Conservation (phyloP, 2,888 invertebrate genomes). For the Amphiduros pacificus region DNA sequence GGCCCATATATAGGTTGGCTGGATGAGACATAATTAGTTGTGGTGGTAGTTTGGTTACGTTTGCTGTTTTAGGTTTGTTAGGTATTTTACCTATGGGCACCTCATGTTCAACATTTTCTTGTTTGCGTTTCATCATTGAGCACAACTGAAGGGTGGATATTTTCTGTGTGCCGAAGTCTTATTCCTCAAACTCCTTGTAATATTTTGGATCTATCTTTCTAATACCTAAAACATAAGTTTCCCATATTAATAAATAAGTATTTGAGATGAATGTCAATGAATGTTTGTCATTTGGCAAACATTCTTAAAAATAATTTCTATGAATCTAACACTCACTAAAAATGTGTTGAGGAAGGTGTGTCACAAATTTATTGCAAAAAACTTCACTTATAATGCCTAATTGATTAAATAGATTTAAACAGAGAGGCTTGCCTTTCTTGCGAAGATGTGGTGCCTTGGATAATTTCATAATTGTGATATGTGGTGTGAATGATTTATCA, state of each 20-base stretch:
- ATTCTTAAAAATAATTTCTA: too few species aligned
- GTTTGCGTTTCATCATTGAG: constrained; percentile 20
- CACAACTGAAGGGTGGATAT: constrained; percentile 22
- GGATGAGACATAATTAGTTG: too few species aligned
- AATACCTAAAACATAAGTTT: too few species aligned
- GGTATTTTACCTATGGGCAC: constrained; percentile 16
- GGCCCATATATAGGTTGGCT: too few species aligned
- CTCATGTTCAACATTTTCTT: constrained; percentile 20
- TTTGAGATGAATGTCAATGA: too few species aligned
- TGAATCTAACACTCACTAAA: too few species aligned
- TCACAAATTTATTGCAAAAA: neutral
- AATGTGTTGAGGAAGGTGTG: too few species aligned
- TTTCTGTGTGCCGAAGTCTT: constrained; percentile 15
- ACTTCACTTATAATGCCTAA: neutral
- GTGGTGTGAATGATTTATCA: constrained; percentile 33
- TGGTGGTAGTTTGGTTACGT: too few species aligned
- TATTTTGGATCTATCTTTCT: constrained; percentile 15
- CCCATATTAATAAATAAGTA: too few species aligned
- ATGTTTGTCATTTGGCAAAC: too few species aligned
- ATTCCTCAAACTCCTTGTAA: constrained; percentile 12
- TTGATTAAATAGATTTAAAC: neutral
- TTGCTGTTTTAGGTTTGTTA: too few species aligned
- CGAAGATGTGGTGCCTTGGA: constrained; percentile 19
- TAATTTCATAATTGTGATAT: constrained; percentile 36
- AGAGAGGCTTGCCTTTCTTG: neutral